Evolutionary conservation across 2,797 vertebrate genomes (phyloP).

Genomic region (Corythornis leucogaster): DNA sequence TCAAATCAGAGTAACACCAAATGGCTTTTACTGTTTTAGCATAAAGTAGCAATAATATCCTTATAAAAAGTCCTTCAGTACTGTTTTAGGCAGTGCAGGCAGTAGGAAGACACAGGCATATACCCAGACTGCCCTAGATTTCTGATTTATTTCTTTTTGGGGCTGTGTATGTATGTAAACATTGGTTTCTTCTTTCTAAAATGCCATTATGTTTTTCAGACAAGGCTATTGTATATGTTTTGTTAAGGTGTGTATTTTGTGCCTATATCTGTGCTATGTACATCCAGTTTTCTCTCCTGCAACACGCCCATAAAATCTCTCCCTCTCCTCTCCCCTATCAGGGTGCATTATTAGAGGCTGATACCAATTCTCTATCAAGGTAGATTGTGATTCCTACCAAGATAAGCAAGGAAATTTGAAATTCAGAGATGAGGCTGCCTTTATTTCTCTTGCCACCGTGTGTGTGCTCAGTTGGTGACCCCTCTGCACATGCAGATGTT

Average conservation of each 20-base stretch:
- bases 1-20: not conserved
- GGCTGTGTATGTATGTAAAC: not conserved
- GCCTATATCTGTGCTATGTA: not conserved
- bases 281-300: not conserved
- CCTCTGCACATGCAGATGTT: not conserved
- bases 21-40: not conserved
- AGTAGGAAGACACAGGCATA: accelerated
- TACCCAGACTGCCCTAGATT: not conserved
- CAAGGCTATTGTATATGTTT: not conserved
- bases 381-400: not conserved
- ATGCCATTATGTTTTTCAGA: not conserved
- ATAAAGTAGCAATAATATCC: not conserved
- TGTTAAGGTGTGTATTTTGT: not conserved
- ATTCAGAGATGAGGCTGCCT: not conserved
- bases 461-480: not conserved
- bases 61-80: not conserved
- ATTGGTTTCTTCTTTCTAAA: not conserved
- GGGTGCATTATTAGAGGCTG: not conserved
- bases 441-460: not conserved
- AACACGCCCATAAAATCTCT: not conserved
- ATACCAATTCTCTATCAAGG: not conserved
- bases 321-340: not conserved
- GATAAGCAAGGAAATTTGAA: constrained; percentile 2
- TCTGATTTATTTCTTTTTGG: not conserved
- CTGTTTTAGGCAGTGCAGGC: not conserved